Conservation (phyloP, 2,888 invertebrate genomes). For the Incurvaria masculella region DNA sequence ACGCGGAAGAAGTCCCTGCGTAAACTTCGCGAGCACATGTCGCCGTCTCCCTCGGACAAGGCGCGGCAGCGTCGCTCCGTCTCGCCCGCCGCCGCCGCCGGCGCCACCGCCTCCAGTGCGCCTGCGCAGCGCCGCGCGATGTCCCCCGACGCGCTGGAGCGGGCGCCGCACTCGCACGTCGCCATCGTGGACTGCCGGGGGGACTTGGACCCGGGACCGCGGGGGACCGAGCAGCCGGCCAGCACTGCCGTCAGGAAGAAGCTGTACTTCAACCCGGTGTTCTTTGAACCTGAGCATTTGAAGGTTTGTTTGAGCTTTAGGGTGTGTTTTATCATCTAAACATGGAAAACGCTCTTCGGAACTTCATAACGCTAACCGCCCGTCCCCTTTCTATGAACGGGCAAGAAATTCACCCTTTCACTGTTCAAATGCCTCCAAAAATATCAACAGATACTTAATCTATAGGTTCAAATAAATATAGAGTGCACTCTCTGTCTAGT, state of each 20-base stretch:
- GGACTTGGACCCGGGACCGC: constrained; percentile 26
- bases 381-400: too few relatives aligned
- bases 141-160: constrained; percentile 43
- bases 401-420: too few relatives aligned
- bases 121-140: constrained; percentile 35
- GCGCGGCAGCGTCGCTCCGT: constrained; percentile 17
- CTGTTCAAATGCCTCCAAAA: too few relatives aligned
- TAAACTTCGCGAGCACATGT: neutral
- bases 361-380: too few relatives aligned
- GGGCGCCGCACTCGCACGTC: constrained; percentile 47
- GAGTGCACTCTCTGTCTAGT: too few relatives aligned
- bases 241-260: constrained; percentile 62
- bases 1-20: constrained; percentile 29
- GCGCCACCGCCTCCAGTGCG: constrained; percentile 29
- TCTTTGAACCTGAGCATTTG: constrained; percentile 82
- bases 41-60: neutral
- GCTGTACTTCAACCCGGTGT: constrained; percentile 86
- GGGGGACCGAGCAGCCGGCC: constrained; percentile 48
- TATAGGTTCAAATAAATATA: too few relatives aligned
- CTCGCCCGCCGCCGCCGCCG: constrained; percentile 30
- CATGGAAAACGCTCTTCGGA: too few relatives aligned
- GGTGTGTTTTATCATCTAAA: too few relatives aligned
- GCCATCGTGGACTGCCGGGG: constrained; percentile 44
- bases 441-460: too few relatives aligned
- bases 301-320: constrained; percentile 70